These are phyloP conservation scores for Notarius quadriscutis DNA, from an alignment of 2,113 vertebrate genomes.

Conservation along the genomic window DNA sequence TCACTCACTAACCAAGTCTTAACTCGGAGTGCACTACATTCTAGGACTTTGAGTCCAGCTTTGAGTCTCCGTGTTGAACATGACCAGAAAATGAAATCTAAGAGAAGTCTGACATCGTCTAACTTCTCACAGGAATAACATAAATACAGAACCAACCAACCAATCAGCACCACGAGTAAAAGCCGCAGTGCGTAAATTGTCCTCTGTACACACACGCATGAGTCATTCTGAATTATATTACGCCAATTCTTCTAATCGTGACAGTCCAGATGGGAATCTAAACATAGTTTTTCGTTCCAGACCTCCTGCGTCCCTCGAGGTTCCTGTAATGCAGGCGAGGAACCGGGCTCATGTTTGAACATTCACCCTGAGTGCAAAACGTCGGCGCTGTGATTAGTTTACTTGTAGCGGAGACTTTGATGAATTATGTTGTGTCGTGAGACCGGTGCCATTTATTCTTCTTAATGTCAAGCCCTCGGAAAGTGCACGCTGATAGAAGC, in stretches of 20 bases:
- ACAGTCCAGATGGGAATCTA: constrained; percentile 24
- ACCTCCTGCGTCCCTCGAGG: constrained; percentile 22
- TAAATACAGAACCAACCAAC: neutral
- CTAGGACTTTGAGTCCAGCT: neutral
- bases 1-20: neutral
- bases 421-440: constrained; percentile 51
- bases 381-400: constrained; percentile 44
- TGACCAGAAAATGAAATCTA: neutral
- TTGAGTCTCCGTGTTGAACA: neutral
- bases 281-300: constrained; percentile 28
- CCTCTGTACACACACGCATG: neutral
- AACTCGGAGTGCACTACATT: neutral
- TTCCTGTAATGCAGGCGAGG: constrained; percentile 34
- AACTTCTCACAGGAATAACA: neutral
- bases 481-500: constrained; percentile 50
- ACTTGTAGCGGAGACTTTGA: constrained; percentile 52
- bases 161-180: neutral
- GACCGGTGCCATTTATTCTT: constrained; percentile 56
- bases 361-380: constrained; percentile 49
- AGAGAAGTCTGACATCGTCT: neutral
- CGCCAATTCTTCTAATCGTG: constrained; percentile 7
- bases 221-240: constrained; percentile 11
- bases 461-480: constrained; percentile 55
- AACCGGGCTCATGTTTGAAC: constrained; percentile 47
- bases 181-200: neutral